Conservation (phyloP, 2,888 invertebrate species). For the Drosophila mercatorum region DNA sequence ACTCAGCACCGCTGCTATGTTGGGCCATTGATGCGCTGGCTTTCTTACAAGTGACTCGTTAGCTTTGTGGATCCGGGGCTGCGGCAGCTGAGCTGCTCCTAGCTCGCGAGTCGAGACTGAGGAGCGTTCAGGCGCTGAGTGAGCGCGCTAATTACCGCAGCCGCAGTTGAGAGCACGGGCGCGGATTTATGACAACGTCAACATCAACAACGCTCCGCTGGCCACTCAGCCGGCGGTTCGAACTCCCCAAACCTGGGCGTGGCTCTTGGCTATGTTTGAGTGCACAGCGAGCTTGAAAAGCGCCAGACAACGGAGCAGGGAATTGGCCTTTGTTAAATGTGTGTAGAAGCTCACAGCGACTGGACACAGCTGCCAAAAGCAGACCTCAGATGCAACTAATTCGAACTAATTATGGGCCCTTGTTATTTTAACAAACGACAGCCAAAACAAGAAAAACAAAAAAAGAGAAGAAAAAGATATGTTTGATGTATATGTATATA, state of each 20-base stretch:
- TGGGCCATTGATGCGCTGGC: slow-evolving; percentile 40
- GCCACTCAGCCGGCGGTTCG: slow-evolving; percentile 31
- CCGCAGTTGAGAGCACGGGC: slow-evolving; percentile 52
- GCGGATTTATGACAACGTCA: slow-evolving; percentile 75
- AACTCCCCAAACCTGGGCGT: not conserved
- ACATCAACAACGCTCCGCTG: slow-evolving; percentile 53
- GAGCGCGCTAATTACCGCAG: slow-evolving; percentile 74
- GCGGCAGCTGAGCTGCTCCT: slow-evolving; percentile 4
- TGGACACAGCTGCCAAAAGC: slow-evolving; percentile 59
- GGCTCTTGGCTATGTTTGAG: slow-evolving; percentile 34
- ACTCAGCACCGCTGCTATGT: slow-evolving; percentile 9
- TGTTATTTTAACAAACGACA: slow-evolving; percentile 40
- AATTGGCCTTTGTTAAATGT: slow-evolving; percentile 33
- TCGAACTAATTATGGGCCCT: slow-evolving; percentile 68
- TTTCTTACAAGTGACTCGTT: slow-evolving; percentile 76
- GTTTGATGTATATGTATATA: slow-evolving; percentile 59
- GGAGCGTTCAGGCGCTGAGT: slow-evolving; percentile 49
- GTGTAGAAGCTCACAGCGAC: not conserved
- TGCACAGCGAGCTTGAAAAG: slow-evolving; percentile 42
- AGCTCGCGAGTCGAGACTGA: slow-evolving; percentile 1
- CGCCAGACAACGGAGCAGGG: slow-evolving; percentile 33
- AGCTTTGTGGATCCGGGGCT: slow-evolving; percentile 55
- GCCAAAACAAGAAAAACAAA: slow-evolving; percentile 6
- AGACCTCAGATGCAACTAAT: slow-evolving; percentile 69
- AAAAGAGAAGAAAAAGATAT: slow-evolving; percentile 23